Evolutionary conservation across 2,888 invertebrate species (phyloP), one percentile per base, ranked within the genome.

Genomic region (Eumacrocentrus americanus): DNA sequence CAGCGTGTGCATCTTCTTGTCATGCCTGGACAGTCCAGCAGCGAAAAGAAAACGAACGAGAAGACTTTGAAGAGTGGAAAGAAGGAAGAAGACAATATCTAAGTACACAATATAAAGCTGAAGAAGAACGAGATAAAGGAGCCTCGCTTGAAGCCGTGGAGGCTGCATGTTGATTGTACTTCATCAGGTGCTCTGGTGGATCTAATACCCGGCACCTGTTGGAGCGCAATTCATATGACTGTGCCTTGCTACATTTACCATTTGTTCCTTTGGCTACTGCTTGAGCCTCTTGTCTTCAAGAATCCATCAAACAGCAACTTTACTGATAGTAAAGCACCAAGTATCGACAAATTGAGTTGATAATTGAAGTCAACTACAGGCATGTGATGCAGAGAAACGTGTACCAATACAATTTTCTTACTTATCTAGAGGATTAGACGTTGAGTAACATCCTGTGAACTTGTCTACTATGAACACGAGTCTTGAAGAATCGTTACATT

Each of bases 141-240:
- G 44, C n/a, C n/a, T 23, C 42, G 37, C 16, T 44, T 38, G 54
- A 56, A 54, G 62, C 61, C 60, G 61, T 63, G 70, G 71, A 75
- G 89, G 91, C 90, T 91, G 89, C 91, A 92, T 92, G 93, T 91
- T 91, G 91, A 94, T 94, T 95, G 94, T 95, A 95, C 94, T 95
- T 94, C 94, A 94, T 94, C 94, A 95, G 94, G 94, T 95, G 94
- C 94, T 95, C 94, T 94, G 94, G 94, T 93, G 88, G 85, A 85
- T 82, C 83, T 80, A 81, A 86, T 88, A 91, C 94, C 94, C 93
- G 94, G 94, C 94, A 94, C 92, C 93, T 94, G 94, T 92, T 93
- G 94, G 93, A 94, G 94, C 94, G 92, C 94, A 94, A 92, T 92
- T 92, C 91, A 91, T 92, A 90, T 92, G 92, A 79, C 75, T 76